A percentile compares a stretch with the other conserved stretches of the same genome.
Evolutionary conservation across 2,797 vertebrate genomes (phyloP).

Genomic region (Acanthurus leucopareius): DNA sequence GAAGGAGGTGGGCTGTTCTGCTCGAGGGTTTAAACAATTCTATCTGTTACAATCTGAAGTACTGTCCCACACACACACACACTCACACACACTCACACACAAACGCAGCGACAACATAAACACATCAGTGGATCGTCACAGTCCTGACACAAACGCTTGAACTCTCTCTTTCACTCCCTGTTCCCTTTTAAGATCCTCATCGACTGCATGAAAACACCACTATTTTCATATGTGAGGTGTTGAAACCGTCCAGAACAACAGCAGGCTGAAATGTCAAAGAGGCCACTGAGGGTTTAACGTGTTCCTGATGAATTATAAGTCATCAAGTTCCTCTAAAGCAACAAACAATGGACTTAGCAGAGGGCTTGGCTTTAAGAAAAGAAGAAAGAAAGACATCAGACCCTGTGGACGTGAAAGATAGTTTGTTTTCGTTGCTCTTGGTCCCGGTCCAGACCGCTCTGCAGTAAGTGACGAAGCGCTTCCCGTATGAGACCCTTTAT

Average conservation of each 20-base stretch:
- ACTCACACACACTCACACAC: slow-evolving; percentile 8
- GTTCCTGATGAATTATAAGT: slow-evolving; percentile 59
- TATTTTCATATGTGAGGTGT: slow-evolving; percentile 45
- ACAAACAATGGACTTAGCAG: slow-evolving; percentile 59
- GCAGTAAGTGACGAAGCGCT: slow-evolving; percentile 57
- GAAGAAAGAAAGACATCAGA: slow-evolving; percentile 27
- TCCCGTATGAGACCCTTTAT: slow-evolving; percentile 43
- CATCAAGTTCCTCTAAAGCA: slow-evolving; percentile 64
- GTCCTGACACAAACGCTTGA: slow-evolving; percentile 7
- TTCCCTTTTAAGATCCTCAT: slow-evolving; percentile 47
- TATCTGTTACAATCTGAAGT: slow-evolving; percentile 54
- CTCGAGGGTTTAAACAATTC: slow-evolving; percentile 39
- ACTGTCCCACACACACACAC: slow-evolving; percentile 14
- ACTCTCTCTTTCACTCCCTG: slow-evolving; percentile 17
- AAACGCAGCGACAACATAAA: slow-evolving; percentile 16
- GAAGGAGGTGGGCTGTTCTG: slow-evolving; percentile 43
- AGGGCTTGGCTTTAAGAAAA: slow-evolving; percentile 42
- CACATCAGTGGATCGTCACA: slow-evolving; percentile 23
- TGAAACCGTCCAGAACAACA: slow-evolving; percentile 50
- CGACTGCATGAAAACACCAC: slow-evolving; percentile 24
- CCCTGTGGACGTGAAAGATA: slow-evolving; percentile 56
- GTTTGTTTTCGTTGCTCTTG: slow-evolving; percentile 75
- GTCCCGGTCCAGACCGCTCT: slow-evolving; percentile 53
- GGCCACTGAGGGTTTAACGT: slow-evolving; percentile 48
- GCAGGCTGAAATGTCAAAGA: slow-evolving; percentile 47